phyloP scores from a whole-genome alignment of 2,113 vertebrate genomes.

The Narcine bancroftii region DNA sequence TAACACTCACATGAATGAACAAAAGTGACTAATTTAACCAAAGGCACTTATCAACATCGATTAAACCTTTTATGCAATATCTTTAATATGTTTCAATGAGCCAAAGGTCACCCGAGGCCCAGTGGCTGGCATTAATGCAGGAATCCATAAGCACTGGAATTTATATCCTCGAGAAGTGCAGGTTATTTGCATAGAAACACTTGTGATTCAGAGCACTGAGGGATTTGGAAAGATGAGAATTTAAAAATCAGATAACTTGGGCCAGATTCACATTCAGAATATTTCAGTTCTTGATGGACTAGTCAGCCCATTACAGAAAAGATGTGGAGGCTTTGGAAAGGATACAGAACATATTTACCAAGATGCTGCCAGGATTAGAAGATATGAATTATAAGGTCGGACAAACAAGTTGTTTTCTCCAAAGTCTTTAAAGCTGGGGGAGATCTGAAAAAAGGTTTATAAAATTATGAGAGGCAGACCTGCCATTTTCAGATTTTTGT shows the following conservation, averaged over 20 bases:
- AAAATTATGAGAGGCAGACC: too few species aligned
- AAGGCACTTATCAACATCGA: neutral
- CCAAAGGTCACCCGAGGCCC: neutral
- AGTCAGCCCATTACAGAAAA: too few species aligned
- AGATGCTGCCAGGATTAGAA: too few species aligned
- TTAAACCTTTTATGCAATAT: neutral
- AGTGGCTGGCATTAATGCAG: neutral
- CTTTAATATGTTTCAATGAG: neutral
- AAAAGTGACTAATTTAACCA: too few species aligned
- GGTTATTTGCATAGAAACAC: neutral
- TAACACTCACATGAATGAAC: neutral
- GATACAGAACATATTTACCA: too few species aligned
- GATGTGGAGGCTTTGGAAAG: too few species aligned
- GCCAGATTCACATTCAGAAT: neutral
- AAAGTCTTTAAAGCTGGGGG: too few species aligned
- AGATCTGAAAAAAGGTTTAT: too few species aligned
- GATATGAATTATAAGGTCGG: too few species aligned
- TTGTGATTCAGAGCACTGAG: neutral
- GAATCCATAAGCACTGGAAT: neutral
- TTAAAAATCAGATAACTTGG: neutral
- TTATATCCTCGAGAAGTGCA: neutral
- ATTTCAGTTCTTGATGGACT: too few species aligned
- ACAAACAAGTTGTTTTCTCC: too few species aligned
- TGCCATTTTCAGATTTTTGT: too few species aligned
- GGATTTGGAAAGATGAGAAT: neutral